phyloP scores from a whole-genome alignment of 2,113 vertebrate species.

The Dasyornis broadbenti region DNA sequence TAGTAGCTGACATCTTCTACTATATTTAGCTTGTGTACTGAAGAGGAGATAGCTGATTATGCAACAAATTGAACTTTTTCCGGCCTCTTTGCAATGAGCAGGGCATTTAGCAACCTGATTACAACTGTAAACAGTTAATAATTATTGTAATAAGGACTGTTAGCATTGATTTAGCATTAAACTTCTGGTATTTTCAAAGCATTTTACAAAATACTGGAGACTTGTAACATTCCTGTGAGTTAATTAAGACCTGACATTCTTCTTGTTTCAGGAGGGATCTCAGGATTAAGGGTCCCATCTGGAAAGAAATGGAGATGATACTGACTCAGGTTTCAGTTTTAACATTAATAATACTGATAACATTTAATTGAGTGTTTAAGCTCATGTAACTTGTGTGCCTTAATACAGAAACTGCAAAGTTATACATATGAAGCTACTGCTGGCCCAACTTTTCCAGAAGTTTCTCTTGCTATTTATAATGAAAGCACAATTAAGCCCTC shows the following conservation, averaged over 20 bases:
- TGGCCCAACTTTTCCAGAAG: neutral
- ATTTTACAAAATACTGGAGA: neutral
- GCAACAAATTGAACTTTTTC: slow-evolving; percentile 52
- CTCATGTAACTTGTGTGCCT: neutral
- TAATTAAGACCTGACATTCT: neutral
- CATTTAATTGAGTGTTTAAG: neutral
- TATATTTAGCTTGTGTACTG: slow-evolving; percentile 53
- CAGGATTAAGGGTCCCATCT: neutral
- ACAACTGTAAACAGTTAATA: slow-evolving; percentile 49
- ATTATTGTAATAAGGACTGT: slow-evolving; percentile 43
- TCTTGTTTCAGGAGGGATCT: neutral
- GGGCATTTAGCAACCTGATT: slow-evolving; percentile 45
- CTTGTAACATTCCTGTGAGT: neutral
- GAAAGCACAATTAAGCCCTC: neutral
- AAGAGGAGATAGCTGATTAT: slow-evolving; percentile 56
- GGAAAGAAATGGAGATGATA: neutral
- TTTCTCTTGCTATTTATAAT: neutral
- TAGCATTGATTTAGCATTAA: slow-evolving; percentile 19
- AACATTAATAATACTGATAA: neutral
- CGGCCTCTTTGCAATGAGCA: neutral
- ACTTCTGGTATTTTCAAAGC: neutral
- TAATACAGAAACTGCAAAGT: neutral
- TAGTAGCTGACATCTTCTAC: slow-evolving; percentile 55
- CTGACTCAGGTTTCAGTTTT: neutral
- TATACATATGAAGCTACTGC: neutral